phyloP scores from a whole-genome alignment of 2,113 vertebrate species.

The Porphyrio hochstetteri region DNA sequence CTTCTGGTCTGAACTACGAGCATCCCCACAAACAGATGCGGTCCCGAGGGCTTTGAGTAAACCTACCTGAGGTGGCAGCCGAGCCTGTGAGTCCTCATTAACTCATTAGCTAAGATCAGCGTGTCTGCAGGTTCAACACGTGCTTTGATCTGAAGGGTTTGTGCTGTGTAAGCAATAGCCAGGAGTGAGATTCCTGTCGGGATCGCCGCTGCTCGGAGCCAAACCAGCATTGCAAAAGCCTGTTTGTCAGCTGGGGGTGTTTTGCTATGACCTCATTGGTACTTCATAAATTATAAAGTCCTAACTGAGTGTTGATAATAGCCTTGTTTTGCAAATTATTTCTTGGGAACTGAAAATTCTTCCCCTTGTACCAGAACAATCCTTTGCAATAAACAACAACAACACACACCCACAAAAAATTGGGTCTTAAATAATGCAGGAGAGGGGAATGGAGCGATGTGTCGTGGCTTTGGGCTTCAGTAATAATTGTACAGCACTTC shows the following conservation, averaged over 20 bases:
- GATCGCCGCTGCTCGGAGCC: neutral
- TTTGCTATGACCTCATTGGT: neutral
- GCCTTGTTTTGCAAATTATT: neutral
- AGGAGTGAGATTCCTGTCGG: neutral
- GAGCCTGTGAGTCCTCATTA: neutral
- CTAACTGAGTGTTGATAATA: neutral
- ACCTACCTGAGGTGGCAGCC: neutral
- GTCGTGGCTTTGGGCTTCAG: neutral
- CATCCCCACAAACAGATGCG: neutral
- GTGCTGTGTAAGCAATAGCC: neutral
- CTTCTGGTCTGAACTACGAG: neutral
- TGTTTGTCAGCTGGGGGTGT: neutral
- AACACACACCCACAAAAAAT: neutral
- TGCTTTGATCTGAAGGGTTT: neutral
- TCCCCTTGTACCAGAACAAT: neutral
- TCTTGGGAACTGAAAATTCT: neutral
- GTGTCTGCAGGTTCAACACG: neutral
- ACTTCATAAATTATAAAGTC: neutral
- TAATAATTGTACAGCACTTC: neutral
- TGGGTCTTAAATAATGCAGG: neutral
- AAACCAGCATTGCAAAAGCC: accelerated
- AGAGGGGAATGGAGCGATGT: neutral
- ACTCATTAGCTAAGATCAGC: neutral
- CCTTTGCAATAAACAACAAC: neutral
- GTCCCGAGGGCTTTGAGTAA: neutral